Base-by-base conservation (phyloP, 2,113 vertebrate species). In the Greenwoodochromis staneri region DNA sequence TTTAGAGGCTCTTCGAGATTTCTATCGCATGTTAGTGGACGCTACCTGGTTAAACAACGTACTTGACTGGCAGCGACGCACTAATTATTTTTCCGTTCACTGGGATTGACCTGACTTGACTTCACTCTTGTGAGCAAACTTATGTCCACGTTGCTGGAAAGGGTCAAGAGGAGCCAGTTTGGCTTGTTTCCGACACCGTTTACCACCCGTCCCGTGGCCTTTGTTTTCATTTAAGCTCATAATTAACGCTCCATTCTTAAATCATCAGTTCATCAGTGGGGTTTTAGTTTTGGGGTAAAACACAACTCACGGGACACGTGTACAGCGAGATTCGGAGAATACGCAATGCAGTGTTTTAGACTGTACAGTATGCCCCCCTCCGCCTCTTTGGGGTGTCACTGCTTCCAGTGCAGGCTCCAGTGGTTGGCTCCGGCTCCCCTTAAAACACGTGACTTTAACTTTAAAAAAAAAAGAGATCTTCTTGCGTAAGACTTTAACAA, bases 321-420 rank as follows among this genome's bases (percentile, higher is more conserved):
- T 47, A 76, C 71, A 19, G n/a, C 81, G 13, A 85, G 51, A 34
- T 78, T 42, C 51, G 82, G 71, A 86, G 4, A 90, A 76, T 93
- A 89, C 94, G 95, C 95, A 95, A 91, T 95, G 94, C 94, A 95
- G 94, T 90, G 88, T 91, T 94, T 93, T 81, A 81, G 34, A 78
- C n/a, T 88, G 85, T 87, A 47, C 88, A 82, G 57, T 80, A 57
- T 57, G 69, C 45, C 86, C 21, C 53, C 9, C 78, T 47, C 78
- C 4, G 11, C 16, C 51, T 24, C 66, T 82, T 81, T 21, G 2
- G 85, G 2, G 86, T 83, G 83, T 91, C 86, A 82, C 85, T 66
- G 83, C 86, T 82, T 82, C 88, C 85, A 88, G 80, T 81, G 57
- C 76, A 31, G 71, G 69, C 81, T 89, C 82, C 90, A 83, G 84